These are phyloP conservation scores for Agrypnus murinus DNA, from an alignment of 2,888 invertebrate species.

Conservation along the genomic window DNA sequence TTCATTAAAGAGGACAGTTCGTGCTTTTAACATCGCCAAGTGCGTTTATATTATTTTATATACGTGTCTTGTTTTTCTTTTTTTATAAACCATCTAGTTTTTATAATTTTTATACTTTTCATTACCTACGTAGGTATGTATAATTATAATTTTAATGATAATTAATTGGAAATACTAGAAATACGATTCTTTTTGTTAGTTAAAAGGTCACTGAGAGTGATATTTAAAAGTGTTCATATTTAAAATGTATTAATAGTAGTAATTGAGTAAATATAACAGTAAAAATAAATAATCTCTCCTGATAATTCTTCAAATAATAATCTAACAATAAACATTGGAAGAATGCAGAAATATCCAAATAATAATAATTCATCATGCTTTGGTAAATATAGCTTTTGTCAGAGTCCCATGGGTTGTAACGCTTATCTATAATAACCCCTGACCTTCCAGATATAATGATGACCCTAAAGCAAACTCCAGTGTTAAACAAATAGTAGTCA, in stretches of 20 bases:
- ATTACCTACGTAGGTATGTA: slow-evolving; percentile 28
- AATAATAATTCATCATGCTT: slow-evolving; percentile 9
- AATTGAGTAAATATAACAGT: background rate
- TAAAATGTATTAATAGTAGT: too few relatives aligned
- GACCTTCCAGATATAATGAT: slow-evolving; percentile 59
- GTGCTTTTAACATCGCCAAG: slow-evolving; percentile 59
- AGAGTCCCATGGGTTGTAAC: slow-evolving; percentile 37
- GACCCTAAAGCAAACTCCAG: slow-evolving; percentile 61
- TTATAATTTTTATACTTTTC: too few relatives aligned
- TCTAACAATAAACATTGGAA: slow-evolving; percentile 28
- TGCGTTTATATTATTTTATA: slow-evolving; percentile 54
- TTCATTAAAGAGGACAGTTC: slow-evolving; percentile 68
- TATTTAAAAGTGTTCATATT: too few relatives aligned
- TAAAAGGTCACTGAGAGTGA: too few relatives aligned
- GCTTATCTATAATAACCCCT: slow-evolving; percentile 61
- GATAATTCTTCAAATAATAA: background rate
- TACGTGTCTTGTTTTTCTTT: slow-evolving; percentile 47
- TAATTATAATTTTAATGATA: background rate
- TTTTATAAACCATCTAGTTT: slow-evolving; percentile 40
- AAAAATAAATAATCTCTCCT: background rate
- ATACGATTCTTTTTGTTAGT: too few relatives aligned
- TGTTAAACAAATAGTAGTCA: slow-evolving; percentile 60
- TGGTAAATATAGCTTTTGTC: slow-evolving; percentile 49
- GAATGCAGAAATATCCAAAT: slow-evolving; percentile 29
- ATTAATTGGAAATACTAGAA: too few relatives aligned